These are phyloP conservation scores for Phyllopteryx taeniolatus DNA, from an alignment of 2,113 vertebrate species.

Conservation along the genomic window DNA sequence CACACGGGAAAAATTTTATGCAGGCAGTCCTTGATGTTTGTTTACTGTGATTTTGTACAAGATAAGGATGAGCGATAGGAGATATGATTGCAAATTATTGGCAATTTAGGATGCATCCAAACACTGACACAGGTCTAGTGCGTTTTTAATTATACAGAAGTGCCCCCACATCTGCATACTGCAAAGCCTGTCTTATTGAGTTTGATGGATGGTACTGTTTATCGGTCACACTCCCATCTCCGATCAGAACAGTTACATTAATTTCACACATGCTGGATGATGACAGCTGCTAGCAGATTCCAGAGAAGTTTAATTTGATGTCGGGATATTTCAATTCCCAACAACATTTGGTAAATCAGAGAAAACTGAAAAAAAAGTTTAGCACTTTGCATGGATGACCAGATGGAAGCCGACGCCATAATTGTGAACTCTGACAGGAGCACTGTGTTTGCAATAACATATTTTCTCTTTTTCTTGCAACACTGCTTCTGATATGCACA, in stretches of 20 bases:
- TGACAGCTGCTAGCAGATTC: constrained; percentile 11
- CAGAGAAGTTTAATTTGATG: constrained; percentile 15
- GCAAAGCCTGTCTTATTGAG: constrained; percentile 30
- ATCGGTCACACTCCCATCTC: constrained; percentile 24
- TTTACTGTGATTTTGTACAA: background rate
- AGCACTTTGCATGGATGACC: constrained; percentile 3
- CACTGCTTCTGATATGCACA: background rate
- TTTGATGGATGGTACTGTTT: constrained; percentile 40
- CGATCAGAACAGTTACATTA: constrained; percentile 19
- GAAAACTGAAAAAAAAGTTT: background rate
- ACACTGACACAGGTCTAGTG: constrained; percentile 1
- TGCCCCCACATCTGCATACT: constrained; percentile 25
- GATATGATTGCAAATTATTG: constrained; percentile 11
- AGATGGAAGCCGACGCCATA: background rate
- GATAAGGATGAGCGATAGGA: background rate
- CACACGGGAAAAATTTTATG: background rate
- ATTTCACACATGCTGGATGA: constrained; percentile 18
- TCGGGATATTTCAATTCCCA: constrained; percentile 9
- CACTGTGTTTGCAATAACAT: background rate
- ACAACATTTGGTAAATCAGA: constrained; percentile 17
- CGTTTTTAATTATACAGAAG: constrained; percentile 22
- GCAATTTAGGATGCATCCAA: constrained; percentile 13
- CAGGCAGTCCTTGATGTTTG: background rate
- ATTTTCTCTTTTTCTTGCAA: no score
- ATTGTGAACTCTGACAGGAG: background rate